Evolutionary conservation across 1,140 invertebrate genomes (phyloP).

Genomic region (Agrypnia vestita): DNA sequence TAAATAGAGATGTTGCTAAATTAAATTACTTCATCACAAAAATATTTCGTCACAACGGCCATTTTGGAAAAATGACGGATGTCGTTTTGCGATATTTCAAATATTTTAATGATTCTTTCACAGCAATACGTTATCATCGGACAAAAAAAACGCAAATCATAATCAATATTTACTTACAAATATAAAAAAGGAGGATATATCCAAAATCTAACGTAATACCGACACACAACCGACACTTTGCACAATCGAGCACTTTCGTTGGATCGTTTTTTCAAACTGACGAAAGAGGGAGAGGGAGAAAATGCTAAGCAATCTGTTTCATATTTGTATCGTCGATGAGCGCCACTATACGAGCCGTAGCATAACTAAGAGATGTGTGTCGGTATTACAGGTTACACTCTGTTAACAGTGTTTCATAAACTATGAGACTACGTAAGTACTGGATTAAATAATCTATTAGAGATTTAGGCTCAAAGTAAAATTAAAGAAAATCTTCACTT

Average conservation of each 20-base stretch:
- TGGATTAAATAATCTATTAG: too few relatives aligned
- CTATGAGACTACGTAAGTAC: too few relatives aligned
- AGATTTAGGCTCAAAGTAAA: too few relatives aligned
- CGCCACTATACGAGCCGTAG: neutral
- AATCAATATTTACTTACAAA: slow-evolving; percentile 39
- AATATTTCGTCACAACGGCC: slow-evolving; percentile 58
- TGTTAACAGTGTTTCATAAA: too few relatives aligned
- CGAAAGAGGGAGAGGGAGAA: slow-evolving; percentile 53
- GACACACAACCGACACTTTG: slow-evolving; percentile 52
- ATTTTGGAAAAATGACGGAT: slow-evolving; percentile 57
- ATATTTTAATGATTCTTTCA: slow-evolving; percentile 12
- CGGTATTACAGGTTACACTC: slow-evolving; percentile 26
- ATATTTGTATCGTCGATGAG: slow-evolving; percentile 32
- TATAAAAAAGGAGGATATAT: slow-evolving; percentile 21
- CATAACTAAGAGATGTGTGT: slow-evolving; percentile 11
- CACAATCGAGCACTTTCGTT: slow-evolving; percentile 43
- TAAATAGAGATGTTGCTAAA: slow-evolving; percentile 29
- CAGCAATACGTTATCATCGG: slow-evolving; percentile 4
- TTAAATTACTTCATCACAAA: slow-evolving; percentile 49
- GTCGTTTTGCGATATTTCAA: slow-evolving; percentile 42
- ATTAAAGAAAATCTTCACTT: too few relatives aligned
- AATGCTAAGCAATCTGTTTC: slow-evolving; percentile 16
- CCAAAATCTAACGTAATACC: slow-evolving; percentile 48
- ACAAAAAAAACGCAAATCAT: neutral
- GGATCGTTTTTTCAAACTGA: slow-evolving; percentile 49